Percentiles rank a stretch among this genome's conserved stretches.
phyloP scores from a whole-genome alignment of 35 echinoderm and acorn worm genomes.

The Heliocidaris erythrogramma region DNA sequence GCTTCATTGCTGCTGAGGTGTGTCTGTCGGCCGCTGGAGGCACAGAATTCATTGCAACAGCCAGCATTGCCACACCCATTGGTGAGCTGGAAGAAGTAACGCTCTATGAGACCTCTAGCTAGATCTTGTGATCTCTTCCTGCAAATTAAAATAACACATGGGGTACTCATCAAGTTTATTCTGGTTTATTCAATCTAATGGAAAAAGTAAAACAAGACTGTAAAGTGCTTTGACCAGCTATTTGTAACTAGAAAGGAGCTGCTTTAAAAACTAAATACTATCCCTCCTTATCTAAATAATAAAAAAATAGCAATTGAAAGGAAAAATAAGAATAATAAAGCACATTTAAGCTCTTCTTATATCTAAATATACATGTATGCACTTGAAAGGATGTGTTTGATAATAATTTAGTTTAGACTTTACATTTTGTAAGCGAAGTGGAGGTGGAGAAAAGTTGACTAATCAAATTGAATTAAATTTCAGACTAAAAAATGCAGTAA shows the following conservation, averaged over 20 bases:
- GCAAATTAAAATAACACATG: not conserved
- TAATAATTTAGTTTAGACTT: not conserved
- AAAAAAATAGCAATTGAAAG: too few relatives aligned
- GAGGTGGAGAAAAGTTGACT: not conserved
- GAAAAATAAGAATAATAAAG: not conserved
- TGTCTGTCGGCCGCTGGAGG: conserved; percentile 65
- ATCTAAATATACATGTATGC: not conserved
- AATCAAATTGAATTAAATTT: not conserved
- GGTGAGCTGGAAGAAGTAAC: conserved; percentile 94
- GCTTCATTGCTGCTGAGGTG: conserved; percentile 83
- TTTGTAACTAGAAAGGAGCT: too few relatives aligned
- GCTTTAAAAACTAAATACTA: too few relatives aligned
- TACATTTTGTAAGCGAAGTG: not conserved
- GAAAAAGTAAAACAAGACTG: not conserved
- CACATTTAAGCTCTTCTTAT: not conserved
- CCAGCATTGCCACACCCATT: conserved; percentile 80
- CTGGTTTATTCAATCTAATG: not conserved
- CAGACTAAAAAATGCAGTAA: not conserved
- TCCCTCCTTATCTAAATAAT: too few relatives aligned
- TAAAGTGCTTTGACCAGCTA: not conserved
- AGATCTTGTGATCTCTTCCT: conserved; percentile 87
- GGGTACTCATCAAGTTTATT: not conserved
- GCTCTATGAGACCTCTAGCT: conserved; percentile 81
- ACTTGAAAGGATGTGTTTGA: not conserved
- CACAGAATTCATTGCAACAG: conserved; percentile 91